Evolutionary conservation across 2,797 vertebrate species (phyloP).

Genomic region (Paguma larvata): DNA sequence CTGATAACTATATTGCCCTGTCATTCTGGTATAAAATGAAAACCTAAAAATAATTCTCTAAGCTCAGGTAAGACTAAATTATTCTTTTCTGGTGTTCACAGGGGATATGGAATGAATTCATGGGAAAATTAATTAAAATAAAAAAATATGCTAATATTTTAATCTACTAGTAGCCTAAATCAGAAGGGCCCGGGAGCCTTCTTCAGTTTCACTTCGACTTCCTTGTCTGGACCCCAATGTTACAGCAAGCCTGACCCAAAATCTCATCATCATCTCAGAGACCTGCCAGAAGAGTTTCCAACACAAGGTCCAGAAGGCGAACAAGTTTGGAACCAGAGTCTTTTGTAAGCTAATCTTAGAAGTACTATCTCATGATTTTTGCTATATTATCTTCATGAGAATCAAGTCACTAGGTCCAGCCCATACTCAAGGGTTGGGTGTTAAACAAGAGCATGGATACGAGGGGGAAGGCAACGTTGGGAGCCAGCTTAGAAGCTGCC

Average conservation of each 20-base stretch:
- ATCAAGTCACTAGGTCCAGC: not conserved
- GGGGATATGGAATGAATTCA: not conserved
- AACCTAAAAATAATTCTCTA: not conserved
- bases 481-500: not conserved
- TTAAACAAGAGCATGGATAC: not conserved
- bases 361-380: not conserved
- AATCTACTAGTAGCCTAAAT: not conserved
- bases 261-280: not conserved
- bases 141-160: not conserved
- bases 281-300: not conserved
- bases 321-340: not conserved
- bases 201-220: not conserved
- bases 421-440: not conserved
- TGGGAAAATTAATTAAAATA: not conserved
- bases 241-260: not conserved
- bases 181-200: not conserved
- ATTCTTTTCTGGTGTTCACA: not conserved
- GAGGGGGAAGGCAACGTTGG: not conserved
- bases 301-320: not conserved
- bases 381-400: not conserved
- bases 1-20: not conserved
- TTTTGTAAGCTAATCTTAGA: not conserved
- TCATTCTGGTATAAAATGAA: constrained; percentile 8
- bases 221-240: too few species aligned
- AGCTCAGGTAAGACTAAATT: not conserved